Conservation (phyloP, 2,113 vertebrate genomes). For the Protomyctophum bolini region DNA sequence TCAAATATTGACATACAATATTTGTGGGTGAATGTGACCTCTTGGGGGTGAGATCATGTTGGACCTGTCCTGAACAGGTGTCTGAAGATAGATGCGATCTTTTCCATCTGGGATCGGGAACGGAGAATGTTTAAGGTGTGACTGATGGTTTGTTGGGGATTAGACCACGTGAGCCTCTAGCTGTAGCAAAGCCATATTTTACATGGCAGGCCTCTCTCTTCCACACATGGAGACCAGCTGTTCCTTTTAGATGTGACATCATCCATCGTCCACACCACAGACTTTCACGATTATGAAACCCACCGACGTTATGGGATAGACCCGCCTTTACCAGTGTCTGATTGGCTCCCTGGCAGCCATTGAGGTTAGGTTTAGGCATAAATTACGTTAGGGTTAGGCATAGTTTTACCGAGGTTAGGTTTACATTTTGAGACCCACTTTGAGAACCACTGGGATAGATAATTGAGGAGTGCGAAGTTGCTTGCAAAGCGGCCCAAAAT, state of each 20-base stretch:
- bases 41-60: background rate
- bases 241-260: conserved; percentile 24
- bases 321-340: too few relatives aligned
- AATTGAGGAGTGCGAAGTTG: too few relatives aligned
- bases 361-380: background rate
- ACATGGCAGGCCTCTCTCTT: conserved; percentile 27
- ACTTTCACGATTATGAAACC: too few relatives aligned
- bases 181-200: conserved; percentile 14
- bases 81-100: background rate
- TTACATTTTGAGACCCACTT: too few relatives aligned
- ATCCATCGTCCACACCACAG: conserved; percentile 39
- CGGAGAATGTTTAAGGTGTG: conserved; percentile 7
- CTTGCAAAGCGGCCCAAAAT: too few relatives aligned
- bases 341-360: background rate
- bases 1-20: too few relatives aligned
- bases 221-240: conserved; percentile 43
- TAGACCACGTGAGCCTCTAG: conserved; percentile 12
- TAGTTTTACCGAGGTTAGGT: background rate
- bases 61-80: background rate
- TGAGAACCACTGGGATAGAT: too few relatives aligned
- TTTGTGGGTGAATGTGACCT: background rate
- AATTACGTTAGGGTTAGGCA: background rate
- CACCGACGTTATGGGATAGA: too few relatives aligned
- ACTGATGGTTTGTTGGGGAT: conserved; percentile 52
- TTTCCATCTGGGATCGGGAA: background rate